These are phyloP conservation scores for Trididemnum clinides DNA, from an alignment of 23 tunicate species.

Conservation along the genomic window DNA sequence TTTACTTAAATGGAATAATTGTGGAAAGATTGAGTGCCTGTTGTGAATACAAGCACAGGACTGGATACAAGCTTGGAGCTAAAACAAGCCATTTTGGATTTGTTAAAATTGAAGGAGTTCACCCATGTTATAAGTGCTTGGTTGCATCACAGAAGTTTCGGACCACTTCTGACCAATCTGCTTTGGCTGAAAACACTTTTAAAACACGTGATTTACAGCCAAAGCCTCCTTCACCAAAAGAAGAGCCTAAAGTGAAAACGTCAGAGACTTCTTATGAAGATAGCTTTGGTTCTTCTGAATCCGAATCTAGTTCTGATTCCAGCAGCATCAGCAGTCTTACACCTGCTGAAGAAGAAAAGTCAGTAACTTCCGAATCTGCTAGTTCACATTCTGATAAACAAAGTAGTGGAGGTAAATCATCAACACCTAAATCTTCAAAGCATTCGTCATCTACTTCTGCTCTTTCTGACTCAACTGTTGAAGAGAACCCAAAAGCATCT, in stretches of 20 bases:
- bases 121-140: slow-evolving; percentile 80
- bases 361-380: not conserved
- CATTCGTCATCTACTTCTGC: slow-evolving; percentile 7
- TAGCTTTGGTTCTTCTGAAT: slow-evolving; percentile 25
- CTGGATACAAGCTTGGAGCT: slow-evolving; percentile 76
- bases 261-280: not conserved
- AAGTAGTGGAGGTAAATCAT: not conserved
- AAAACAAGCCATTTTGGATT: slow-evolving; percentile 84
- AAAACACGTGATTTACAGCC: not conserved
- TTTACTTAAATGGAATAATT: slow-evolving; percentile 85
- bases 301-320: not conserved
- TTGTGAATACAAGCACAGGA: slow-evolving; percentile 95
- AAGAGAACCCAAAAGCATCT: not conserved
- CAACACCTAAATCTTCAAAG: not conserved
- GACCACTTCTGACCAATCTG: not conserved
- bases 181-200: slow-evolving; percentile 2
- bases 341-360: not conserved
- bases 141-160: slow-evolving; percentile 17
- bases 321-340: slow-evolving; percentile 32
- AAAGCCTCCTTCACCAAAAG: not conserved
- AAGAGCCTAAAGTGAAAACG: not conserved
- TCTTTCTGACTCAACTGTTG: not conserved
- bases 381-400: not conserved
- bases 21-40: slow-evolving; percentile 94
- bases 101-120: slow-evolving; percentile 79